Percentiles rank a stretch among this genome's conserved stretches.
Evolutionary conservation across 2,113 vertebrate genomes (phyloP).

Genomic region (Brachyhypopomus gauderio): DNA sequence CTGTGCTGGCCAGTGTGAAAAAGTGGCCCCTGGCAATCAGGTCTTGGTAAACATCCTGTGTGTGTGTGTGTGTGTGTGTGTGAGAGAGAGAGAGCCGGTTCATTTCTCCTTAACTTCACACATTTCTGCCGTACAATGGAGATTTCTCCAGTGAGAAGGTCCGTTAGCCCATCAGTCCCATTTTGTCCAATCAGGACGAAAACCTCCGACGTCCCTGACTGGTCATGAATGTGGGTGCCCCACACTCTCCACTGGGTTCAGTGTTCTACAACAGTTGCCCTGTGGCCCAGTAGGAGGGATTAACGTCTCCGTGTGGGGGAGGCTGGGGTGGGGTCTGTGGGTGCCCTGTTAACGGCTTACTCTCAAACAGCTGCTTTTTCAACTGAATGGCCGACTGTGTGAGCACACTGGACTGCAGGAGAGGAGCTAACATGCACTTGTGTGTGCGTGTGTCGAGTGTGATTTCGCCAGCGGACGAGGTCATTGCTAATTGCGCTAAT

Average conservation of each 20-base stretch:
- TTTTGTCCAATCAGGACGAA: background rate
- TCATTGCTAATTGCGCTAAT: background rate
- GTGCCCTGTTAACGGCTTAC: slow-evolving; percentile 67
- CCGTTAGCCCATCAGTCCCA: too few species aligned
- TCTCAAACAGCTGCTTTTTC: slow-evolving; percentile 68
- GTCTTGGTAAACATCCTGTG: slow-evolving; percentile 65
- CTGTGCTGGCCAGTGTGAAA: slow-evolving; percentile 50
- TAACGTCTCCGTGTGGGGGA: slow-evolving; percentile 60
- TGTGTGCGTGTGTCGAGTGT: background rate
- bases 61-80: too few species aligned
- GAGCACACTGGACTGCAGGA: slow-evolving; percentile 3
- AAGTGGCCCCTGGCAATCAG: slow-evolving; percentile 17
- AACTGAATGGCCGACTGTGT: slow-evolving; percentile 57
- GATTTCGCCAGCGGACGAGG: background rate
- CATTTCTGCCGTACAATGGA: too few species aligned
- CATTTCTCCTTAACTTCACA: too few species aligned
- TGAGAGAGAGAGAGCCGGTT: too few species aligned
- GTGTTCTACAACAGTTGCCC: slow-evolving; percentile 64
- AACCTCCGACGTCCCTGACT: background rate
- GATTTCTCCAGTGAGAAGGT: too few species aligned
- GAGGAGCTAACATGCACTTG: too few species aligned
- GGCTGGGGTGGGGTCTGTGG: slow-evolving; percentile 38
- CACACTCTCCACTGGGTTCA: slow-evolving; percentile 57
- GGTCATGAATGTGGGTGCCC: background rate
- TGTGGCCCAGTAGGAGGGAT: slow-evolving; percentile 59